phyloP scores from a whole-genome alignment of 2,113 vertebrate species.

The Microcebus tavaratra region DNA sequence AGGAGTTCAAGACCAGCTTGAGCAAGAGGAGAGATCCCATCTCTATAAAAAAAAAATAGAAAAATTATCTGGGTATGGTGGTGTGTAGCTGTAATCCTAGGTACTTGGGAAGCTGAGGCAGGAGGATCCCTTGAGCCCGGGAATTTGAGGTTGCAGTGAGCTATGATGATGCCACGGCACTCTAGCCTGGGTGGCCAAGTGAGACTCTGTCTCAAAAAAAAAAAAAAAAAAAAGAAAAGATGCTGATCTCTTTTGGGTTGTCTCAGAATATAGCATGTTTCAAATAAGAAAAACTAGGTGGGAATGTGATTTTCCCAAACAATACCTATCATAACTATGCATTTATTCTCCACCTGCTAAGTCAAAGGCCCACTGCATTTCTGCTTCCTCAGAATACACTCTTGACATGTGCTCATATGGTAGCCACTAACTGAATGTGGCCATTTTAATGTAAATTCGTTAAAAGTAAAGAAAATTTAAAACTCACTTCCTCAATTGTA shows the following conservation, averaged over 20 bases:
- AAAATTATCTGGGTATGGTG: too few species aligned
- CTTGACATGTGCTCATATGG: background rate
- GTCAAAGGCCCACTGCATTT: background rate
- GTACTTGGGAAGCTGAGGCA: too few species aligned
- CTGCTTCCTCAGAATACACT: background rate
- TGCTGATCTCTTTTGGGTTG: background rate
- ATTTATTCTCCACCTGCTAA: background rate
- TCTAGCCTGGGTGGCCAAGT: too few species aligned
- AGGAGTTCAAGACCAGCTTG: too few species aligned
- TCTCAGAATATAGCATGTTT: background rate
- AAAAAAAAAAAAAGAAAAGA: background rate
- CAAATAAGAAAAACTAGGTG: background rate
- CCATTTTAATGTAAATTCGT: background rate
- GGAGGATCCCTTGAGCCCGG: too few species aligned
- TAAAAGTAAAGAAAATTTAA: slow-evolving; percentile 6
- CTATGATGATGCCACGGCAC: too few species aligned
- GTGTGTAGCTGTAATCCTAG: too few species aligned
- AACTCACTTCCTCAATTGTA: background rate
- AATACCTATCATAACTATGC: background rate
- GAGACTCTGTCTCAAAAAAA: too few species aligned
- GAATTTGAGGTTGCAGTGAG: too few species aligned
- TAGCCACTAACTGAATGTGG: background rate
- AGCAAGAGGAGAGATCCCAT: too few species aligned
- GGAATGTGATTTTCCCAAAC: background rate
- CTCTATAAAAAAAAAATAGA: too few species aligned